Percentiles rank a stretch among this genome's conserved stretches.
phyloP scores from a whole-genome alignment of 2,888 invertebrate genomes.

The Tigriopus californicus region DNA sequence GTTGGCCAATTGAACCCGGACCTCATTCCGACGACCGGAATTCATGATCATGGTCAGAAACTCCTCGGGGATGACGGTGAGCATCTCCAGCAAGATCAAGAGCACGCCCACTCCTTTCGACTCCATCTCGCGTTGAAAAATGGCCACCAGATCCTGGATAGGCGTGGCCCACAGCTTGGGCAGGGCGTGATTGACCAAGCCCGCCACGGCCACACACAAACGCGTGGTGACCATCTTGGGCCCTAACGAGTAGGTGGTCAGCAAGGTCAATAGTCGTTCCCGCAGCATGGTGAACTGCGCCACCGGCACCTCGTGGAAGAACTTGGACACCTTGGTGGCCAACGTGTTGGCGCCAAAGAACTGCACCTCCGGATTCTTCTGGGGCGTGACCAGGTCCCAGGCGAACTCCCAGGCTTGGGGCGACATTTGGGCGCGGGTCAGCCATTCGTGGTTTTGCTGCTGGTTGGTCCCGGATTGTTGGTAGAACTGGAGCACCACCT shows the following conservation, averaged over 20 bases:
- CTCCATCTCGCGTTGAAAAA: neutral
- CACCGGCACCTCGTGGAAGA: constrained; percentile 66
- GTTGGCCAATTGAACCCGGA: neutral
- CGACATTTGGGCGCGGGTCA: constrained; percentile 62
- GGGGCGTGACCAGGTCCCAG: constrained; percentile 65
- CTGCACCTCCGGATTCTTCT: constrained; percentile 71
- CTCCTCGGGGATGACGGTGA: constrained; percentile 65
- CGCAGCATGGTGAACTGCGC: constrained; percentile 43
- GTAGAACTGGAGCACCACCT: constrained; percentile 46
- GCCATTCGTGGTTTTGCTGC: constrained; percentile 50
- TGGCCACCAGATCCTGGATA: constrained; percentile 30
- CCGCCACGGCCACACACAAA: constrained; percentile 58
- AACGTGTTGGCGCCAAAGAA: constrained; percentile 82
- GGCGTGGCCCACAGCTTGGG: constrained; percentile 37
- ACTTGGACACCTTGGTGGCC: constrained; percentile 66
- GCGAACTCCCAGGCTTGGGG: constrained; percentile 80
- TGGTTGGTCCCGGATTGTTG: constrained; percentile 32
- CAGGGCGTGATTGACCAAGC: constrained; percentile 3
- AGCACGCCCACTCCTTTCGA: constrained; percentile 28
- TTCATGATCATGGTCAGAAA: constrained; percentile 2
- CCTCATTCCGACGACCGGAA: neutral
- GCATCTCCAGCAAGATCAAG: constrained; percentile 56
- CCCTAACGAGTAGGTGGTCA: constrained; percentile 54
- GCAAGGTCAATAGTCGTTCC: constrained; percentile 53
- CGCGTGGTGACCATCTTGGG: constrained; percentile 69